Conservation (phyloP, 2,888 invertebrate species). For the Lamellibrachia columna region DNA sequence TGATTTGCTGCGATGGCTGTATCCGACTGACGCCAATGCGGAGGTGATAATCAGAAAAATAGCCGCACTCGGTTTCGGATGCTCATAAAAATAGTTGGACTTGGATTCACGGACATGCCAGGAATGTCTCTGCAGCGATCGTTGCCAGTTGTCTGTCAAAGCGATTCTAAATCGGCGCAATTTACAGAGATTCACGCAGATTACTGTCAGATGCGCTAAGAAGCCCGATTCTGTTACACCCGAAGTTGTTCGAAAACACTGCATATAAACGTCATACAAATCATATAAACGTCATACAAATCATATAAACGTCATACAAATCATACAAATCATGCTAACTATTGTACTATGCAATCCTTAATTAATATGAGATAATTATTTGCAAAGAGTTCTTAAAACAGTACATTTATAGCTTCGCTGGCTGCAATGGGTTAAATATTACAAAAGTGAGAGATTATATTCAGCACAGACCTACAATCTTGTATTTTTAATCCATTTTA, state of each 20-base stretch:
- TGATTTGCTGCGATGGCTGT: background rate
- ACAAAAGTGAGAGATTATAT: no score
- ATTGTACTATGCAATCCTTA: no score
- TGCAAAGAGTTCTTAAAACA: no score
- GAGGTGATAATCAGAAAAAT: constrained; percentile 16
- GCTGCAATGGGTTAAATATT: no score
- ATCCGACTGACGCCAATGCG: background rate
- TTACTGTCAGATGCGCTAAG: background rate
- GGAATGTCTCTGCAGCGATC: background rate
- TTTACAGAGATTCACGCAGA: constrained; percentile 12
- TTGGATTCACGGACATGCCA: background rate
- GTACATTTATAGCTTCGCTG: no score
- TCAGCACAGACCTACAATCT: no score
- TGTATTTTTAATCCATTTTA: no score
- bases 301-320: background rate
- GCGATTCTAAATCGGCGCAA: constrained; percentile 6
- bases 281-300: background rate
- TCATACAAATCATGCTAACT: background rate
- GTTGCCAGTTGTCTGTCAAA: background rate
- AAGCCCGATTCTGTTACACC: background rate
- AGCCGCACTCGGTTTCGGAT: constrained; percentile 5
- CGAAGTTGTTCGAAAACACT: background rate
- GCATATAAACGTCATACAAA: background rate
- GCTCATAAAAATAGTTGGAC: background rate
- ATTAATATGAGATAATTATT: no score